Conservation (phyloP, 2,113 vertebrate species). For the Nematolebias whitei region DNA sequence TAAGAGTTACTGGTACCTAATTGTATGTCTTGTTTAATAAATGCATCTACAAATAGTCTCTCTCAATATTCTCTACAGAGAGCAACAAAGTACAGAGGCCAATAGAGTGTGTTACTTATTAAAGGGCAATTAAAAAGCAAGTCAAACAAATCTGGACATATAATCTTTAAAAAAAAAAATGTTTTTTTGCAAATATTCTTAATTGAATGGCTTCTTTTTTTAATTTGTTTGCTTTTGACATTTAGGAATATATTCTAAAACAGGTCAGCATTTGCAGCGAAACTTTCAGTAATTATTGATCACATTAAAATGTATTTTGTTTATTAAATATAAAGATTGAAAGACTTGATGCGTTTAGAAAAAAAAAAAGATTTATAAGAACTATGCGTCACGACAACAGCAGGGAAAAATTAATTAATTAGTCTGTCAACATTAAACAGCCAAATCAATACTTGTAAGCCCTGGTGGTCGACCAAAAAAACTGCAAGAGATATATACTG, state of each 20-base stretch:
- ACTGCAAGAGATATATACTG: constrained; percentile 28
- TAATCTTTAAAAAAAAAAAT: constrained; percentile 15
- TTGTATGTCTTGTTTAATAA: constrained; percentile 66
- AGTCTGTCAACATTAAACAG: constrained; percentile 39
- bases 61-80: constrained; percentile 8
- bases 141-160: constrained; percentile 44
- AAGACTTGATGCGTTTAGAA: background rate
- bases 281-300: background rate
- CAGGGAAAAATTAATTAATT: constrained; percentile 39
- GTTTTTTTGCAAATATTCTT: background rate
- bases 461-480: constrained; percentile 53
- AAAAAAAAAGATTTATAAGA: constrained; percentile 39
- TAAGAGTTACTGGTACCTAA: constrained; percentile 57
- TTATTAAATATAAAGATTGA: constrained; percentile 8
- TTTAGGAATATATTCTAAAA: too few relatives aligned
- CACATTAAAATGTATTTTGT: background rate
- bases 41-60: constrained; percentile 29
- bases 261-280: background rate
- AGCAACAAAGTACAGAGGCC: constrained; percentile 41
- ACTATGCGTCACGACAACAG: constrained; percentile 4
- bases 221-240: background rate
- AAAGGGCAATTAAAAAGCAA: constrained; percentile 49
- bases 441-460: constrained; percentile 58
- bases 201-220: background rate
- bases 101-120: constrained; percentile 32